Evolutionary conservation across 2,113 vertebrate genomes (phyloP).

Genomic region (Callocephalon fimbriatum): DNA sequence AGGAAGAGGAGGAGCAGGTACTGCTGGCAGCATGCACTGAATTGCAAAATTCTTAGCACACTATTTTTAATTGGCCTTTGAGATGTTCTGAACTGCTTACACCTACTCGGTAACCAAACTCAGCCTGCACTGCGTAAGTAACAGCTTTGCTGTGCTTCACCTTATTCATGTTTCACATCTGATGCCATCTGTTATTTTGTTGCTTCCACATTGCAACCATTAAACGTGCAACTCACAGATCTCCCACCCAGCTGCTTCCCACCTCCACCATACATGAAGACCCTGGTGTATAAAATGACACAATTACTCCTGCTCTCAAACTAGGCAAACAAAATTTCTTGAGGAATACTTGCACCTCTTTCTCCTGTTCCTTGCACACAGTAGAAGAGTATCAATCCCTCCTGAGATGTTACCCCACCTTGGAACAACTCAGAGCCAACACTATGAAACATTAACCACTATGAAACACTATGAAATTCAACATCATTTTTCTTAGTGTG

Average conservation of each 20-base stretch:
- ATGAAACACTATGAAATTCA: neutral
- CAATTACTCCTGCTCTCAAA: neutral
- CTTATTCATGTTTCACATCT: neutral
- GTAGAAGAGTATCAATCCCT: neutral
- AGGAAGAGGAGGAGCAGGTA: neutral
- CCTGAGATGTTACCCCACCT: too few relatives aligned
- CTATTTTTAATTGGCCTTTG: neutral
- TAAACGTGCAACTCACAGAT: neutral
- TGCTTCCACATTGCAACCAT: neutral
- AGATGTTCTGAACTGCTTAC: neutral
- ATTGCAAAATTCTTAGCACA: neutral
- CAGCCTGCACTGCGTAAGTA: neutral
- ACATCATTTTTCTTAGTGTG: neutral
- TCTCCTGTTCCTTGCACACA: neutral
- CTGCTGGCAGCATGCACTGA: neutral
- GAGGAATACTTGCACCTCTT: neutral
- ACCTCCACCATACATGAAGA: neutral
- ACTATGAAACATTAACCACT: neutral
- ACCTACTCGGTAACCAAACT: neutral
- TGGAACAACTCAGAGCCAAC: neutral
- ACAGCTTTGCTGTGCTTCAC: neutral
- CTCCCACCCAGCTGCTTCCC: neutral
- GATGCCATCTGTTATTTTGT: neutral
- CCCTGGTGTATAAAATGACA: neutral
- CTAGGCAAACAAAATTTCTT: neutral